phyloP scores from a whole-genome alignment of 1,140 invertebrate genomes.

The Bombyx mori region ASM3026992v2 NC_085130.1:11335501-11336000 shows the following conservation, averaged over 20 bases:
- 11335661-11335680: slow-evolving; percentile 84
- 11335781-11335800: not conserved
- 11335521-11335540: slow-evolving; percentile 17
- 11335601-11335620: slow-evolving; percentile 75
- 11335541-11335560: slow-evolving; percentile 76
- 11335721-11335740: slow-evolving; percentile 82
- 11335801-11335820: slow-evolving; percentile 5
- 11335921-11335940: too few relatives aligned
- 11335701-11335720: slow-evolving; percentile 80
- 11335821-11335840: not conserved
- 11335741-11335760: slow-evolving; percentile 82
- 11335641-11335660: slow-evolving; percentile 81
- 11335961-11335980: too few relatives aligned
- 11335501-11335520: slow-evolving; percentile 1
- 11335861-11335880: too few relatives aligned
- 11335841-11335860: too few relatives aligned
- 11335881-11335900: too few relatives aligned
- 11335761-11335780: slow-evolving; percentile 78
- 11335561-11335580: slow-evolving; percentile 74
- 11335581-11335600: slow-evolving; percentile 59
- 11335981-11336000: too few relatives aligned
- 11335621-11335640: slow-evolving; percentile 79
- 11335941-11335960: too few relatives aligned
- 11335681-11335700: slow-evolving; percentile 82
- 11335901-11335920: too few relatives aligned